Base-by-base conservation (phyloP, 2,113 vertebrate species). In the Brienomyrus brachyistius region DNA sequence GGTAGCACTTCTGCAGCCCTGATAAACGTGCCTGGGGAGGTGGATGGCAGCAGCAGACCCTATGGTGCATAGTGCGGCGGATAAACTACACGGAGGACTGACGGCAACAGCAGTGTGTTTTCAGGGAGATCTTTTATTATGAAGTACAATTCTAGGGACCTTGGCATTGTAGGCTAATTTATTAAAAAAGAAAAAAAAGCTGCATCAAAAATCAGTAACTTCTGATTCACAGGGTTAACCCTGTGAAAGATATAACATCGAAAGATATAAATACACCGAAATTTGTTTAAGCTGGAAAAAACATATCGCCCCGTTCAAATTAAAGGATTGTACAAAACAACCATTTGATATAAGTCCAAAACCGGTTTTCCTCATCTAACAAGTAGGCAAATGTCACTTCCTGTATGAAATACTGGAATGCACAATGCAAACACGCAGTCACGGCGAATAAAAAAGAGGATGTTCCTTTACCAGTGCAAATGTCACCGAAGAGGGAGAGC, bases 401-500 rank as follows among this genome's bases (percentile, higher is more conserved):
- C 45, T 48, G 83, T 23, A 86, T 47, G n/a, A 50, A 86, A 51
- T 19, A 31, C 31, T 87, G 51, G 47, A 85, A 85, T 47, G 27
- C 50, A 51, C 23, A 86, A 52, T 19, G 27, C 11, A 52, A 86
- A 86, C 23, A 19, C 7, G 27, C 82, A 84, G 80, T 84, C 40
- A 40, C 10, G 15, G 8, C 86, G 47, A 27, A 13, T 88, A 17
- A 45, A 66, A 84, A 86, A 56, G 52, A 5, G 47, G 47, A 31
- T 45, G 80, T 84, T 52, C 62, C 52, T 84, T 56, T 62, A 62
- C 88, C 51, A 84, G 88, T 54, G 88, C 82, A 89, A 89, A 59
- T 84, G 43, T 89, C 89, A 85, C 77, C 85, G 93, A 93, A 95
- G 91, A 92, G 94, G 92, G 94, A 92, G 92, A 94, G 93, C 94